phyloP scores from a whole-genome alignment of 2,888 invertebrate genomes.

The Bombyx huttoni region DNA sequence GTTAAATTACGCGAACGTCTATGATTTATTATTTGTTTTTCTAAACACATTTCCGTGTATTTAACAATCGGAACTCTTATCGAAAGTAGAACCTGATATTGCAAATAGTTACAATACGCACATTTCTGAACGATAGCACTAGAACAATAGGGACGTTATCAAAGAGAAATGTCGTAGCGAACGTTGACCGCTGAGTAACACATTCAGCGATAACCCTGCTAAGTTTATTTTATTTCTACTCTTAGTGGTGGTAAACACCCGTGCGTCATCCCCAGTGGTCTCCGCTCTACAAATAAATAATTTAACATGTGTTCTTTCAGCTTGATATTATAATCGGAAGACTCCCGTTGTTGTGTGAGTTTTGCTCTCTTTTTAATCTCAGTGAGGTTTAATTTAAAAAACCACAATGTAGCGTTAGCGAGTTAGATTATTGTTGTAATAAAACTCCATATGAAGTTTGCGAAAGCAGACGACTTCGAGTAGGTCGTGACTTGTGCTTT shows the following conservation, averaged over 20 bases:
- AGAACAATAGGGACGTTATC: slow-evolving; percentile 50
- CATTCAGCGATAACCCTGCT: slow-evolving; percentile 46
- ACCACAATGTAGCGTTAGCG: neutral
- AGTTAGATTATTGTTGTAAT: neutral
- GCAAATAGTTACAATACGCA: slow-evolving; percentile 15
- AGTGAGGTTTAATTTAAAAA: neutral
- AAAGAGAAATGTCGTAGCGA: slow-evolving; percentile 37
- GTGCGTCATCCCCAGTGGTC: slow-evolving; percentile 58
- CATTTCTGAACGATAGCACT: slow-evolving; percentile 24
- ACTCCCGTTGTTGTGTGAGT: slow-evolving; percentile 8
- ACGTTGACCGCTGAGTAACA: slow-evolving; percentile 50
- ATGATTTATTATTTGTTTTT: neutral
- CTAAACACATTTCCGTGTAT: neutral
- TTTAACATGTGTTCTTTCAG: slow-evolving; percentile 33
- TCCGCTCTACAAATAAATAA: slow-evolving; percentile 54
- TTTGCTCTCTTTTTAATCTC: neutral
- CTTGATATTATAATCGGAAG: slow-evolving; percentile 16
- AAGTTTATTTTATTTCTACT: slow-evolving; percentile 53
- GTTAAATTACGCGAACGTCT: no score
- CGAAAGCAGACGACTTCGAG: slow-evolving; percentile 1
- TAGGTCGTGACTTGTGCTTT: slow-evolving; percentile 22
- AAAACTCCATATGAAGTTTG: neutral
- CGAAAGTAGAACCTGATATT: neutral
- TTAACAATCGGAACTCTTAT: neutral
- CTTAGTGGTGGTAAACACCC: slow-evolving; percentile 60